Conservation (phyloP, 2,888 invertebrate genomes). For the Steinernema carpocapsae region DNA sequence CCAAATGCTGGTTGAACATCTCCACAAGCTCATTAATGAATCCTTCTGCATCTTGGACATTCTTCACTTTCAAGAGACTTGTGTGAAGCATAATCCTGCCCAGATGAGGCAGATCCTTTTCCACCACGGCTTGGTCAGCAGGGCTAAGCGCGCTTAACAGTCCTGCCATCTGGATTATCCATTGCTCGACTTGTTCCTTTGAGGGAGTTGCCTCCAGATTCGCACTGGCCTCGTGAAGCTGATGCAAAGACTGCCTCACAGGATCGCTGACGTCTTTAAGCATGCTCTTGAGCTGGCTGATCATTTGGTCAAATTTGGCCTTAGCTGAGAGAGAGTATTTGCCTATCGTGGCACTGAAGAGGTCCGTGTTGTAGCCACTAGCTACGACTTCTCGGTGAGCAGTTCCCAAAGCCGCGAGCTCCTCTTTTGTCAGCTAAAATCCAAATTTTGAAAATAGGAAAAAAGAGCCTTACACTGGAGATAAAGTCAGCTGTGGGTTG, state of each 20-base stretch:
- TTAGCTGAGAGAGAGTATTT: constrained; percentile 15
- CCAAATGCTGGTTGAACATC: constrained; percentile 30
- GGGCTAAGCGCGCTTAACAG: neutral
- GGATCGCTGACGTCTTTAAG: neutral
- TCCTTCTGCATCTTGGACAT: neutral
- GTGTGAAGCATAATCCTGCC: constrained; percentile 21
- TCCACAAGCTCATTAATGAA: neutral
- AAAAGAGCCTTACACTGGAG: neutral
- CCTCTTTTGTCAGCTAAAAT: constrained; percentile 7
- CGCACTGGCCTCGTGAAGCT: constrained; percentile 13
- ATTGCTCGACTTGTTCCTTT: constrained; percentile 8
- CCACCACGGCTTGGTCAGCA: neutral
- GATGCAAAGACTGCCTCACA: neutral
- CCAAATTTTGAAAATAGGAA: neutral
- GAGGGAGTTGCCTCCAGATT: constrained; percentile 2
- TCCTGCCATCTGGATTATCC: neutral
- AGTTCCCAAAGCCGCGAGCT: neutral
- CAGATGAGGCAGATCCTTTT: constrained; percentile 26
- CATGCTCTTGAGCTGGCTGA: neutral
- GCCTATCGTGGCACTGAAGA: neutral
- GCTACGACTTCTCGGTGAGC: neutral
- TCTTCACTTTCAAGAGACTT: neutral
- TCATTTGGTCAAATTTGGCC: constrained; percentile 7
- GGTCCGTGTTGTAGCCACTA: neutral
- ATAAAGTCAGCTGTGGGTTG: constrained; percentile 19